Base-by-base conservation (phyloP, 2,797 vertebrate genomes). In the Hylomyscus alleni region DNA sequence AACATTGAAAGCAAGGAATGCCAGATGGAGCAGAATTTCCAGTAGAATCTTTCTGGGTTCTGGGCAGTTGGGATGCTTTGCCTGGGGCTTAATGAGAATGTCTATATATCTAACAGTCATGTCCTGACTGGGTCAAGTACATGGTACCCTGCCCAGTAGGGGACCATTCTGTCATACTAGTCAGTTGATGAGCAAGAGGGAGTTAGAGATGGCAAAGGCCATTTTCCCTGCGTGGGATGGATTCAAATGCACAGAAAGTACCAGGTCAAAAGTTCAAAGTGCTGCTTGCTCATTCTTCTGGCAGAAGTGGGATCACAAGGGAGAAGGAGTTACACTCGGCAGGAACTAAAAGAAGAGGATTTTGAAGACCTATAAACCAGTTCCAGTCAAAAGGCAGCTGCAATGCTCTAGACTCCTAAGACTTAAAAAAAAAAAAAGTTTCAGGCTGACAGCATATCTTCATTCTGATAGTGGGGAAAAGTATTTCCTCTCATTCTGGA, bases 191-290 rank as follows among this genome's bases (percentile, higher is more conserved):
- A 98, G 92, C 65, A 96, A 90, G 93, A 89, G 91, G 96, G 97
- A 98, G 94, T 95, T 84, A 94, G 95, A 91, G 77, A 92, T 84
- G 97, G 97, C 94, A 97, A 98, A 98, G 95, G 94, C 93, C 97
- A 97, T 98, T 98, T 98, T 98, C 98, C 89, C 95, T 72, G 82
- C 52, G 17, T 98, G 96, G 95, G 89, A 85, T 97, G 56, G 93
- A 98, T 98, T 98, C 94, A 95, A 97, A 97, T 93, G 81, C 89
- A 83, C 85, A 90, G 93, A 92, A 90, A 98, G 86, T 34, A 85
- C 82, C 86, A 97, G 91, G 82, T 95, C 98, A 85, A 95, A 97
- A 97, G 94, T 97, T 97, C 83, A 95, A 90, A 96, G 89, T n/a
- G 47, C 26, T 82, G n/a, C 90, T 98, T 98, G 50, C 91, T 97